Conservation (phyloP, 37 sponge, comb jelly and placozoan genomes). For the Amphimedon queenslandica region DNA sequence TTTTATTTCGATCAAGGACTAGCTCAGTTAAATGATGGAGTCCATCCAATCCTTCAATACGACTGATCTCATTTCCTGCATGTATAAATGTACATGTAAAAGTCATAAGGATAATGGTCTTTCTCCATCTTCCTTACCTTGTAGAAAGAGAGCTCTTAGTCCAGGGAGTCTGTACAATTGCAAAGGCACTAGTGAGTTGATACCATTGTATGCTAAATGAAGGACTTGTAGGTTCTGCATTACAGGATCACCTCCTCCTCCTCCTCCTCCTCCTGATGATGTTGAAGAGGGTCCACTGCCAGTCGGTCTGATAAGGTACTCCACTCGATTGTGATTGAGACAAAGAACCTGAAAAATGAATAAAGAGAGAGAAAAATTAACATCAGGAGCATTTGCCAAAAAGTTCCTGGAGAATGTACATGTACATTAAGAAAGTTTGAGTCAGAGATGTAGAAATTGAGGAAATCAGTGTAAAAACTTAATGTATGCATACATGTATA, state of each 20-base stretch:
- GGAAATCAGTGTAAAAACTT: background rate
- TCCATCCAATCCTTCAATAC: conserved; percentile 78
- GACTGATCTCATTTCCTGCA: conserved; percentile 83
- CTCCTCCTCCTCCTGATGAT: too few species aligned
- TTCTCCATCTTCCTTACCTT: conserved; percentile 57
- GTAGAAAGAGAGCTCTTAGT: conserved; percentile 91
- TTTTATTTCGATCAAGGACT: conserved; percentile 93
- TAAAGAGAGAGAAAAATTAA: too few species aligned
- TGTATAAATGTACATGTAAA: background rate
- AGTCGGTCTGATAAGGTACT: conserved; percentile 21
- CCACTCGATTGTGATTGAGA: conserved; percentile 90
- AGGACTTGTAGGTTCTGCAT: conserved; percentile 82
- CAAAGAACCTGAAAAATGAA: conserved; percentile 65
- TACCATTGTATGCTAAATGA: conserved; percentile 94
- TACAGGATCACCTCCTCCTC: too few species aligned
- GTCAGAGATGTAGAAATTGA: too few species aligned
- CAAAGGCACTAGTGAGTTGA: conserved; percentile 56
- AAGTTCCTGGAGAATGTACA: too few species aligned
- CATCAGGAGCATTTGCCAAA: too few species aligned
- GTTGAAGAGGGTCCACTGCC: background rate
- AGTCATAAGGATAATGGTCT: background rate
- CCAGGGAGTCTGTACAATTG: conserved; percentile 72
- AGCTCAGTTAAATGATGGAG: conserved; percentile 69
- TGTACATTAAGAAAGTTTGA: too few species aligned
- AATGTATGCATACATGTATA: too few species aligned